Conservation (phyloP, 2,113 vertebrate genomes). For the Psilopogon haemacephalus region DNA sequence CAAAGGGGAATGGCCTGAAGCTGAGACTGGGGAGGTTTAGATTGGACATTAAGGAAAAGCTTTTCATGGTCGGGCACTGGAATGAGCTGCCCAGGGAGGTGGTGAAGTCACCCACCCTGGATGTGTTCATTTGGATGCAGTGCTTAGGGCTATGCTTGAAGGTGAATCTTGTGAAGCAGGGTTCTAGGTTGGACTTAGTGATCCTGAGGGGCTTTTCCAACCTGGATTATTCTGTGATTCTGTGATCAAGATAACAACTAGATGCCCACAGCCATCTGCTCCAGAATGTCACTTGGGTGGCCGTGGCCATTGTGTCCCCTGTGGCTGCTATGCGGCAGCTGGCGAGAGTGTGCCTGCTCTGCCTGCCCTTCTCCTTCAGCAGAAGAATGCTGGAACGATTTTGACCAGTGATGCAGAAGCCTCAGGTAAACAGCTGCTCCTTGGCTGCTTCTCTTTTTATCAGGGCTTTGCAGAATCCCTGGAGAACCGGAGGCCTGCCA, state of each 20-base stretch:
- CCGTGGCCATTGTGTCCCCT: background rate
- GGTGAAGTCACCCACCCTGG: no score
- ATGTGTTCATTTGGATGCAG: no score
- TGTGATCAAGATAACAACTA: background rate
- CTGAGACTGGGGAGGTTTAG: no score
- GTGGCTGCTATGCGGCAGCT: background rate
- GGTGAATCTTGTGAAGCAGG: no score
- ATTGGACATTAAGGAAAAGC: no score
- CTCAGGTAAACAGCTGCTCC: background rate
- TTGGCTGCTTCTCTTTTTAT: background rate
- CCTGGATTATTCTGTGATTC: no score
- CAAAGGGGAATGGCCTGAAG: no score
- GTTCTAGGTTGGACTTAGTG: no score
- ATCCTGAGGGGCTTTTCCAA: no score
- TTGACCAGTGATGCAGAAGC: background rate
- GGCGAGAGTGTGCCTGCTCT: rapidly evolving
- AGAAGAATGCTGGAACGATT: background rate
- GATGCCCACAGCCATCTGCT: background rate
- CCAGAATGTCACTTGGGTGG: background rate
- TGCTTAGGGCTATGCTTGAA: no score
- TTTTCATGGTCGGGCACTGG: no score
- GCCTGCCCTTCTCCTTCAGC: background rate
- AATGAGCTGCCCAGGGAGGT: no score
- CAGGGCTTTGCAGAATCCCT: background rate
- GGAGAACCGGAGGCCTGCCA: background rate